Percentiles rank a stretch among this genome's conserved stretches.
Evolutionary conservation across 1,140 invertebrate species (phyloP).

Genomic region (Muscidifurax raptorellus): DNA sequence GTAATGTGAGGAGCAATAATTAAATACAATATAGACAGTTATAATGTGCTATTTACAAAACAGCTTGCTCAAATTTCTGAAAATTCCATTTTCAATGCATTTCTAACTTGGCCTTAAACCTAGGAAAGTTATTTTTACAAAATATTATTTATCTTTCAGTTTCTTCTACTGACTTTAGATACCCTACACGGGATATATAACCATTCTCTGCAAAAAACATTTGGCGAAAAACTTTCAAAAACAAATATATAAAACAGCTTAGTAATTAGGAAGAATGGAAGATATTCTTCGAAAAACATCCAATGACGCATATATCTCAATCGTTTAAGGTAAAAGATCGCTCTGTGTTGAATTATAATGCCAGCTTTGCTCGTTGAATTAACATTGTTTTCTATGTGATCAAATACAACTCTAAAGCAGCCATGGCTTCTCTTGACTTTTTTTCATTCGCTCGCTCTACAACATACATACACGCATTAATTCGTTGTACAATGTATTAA

Average conservation of each 20-base stretch:
- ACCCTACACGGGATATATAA: slow-evolving; percentile 8
- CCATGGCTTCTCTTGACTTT: slow-evolving; percentile 9
- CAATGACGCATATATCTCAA: slow-evolving; percentile 35
- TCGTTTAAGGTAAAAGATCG: slow-evolving; percentile 36
- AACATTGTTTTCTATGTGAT: slow-evolving; percentile 2
- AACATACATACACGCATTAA: slow-evolving; percentile 51
- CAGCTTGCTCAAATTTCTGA: slow-evolving; percentile 40
- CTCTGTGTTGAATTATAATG: slow-evolving; percentile 22
- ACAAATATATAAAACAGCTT: slow-evolving; percentile 39
- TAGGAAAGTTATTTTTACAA: slow-evolving; percentile 52
- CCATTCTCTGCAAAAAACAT: slow-evolving; percentile 18
- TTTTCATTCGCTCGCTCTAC: slow-evolving; percentile 28
- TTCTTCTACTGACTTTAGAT: slow-evolving; percentile 34
- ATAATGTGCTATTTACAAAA: slow-evolving; percentile 62
- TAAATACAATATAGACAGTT: slow-evolving; percentile 64
- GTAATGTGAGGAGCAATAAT: slow-evolving; percentile 51
- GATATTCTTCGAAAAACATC: slow-evolving; percentile 7
- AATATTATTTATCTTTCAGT: slow-evolving; percentile 40
- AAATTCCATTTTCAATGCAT: slow-evolving; percentile 36
- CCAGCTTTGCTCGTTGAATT: background rate
- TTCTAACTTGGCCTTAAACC: slow-evolving; percentile 31
- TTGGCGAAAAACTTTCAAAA: slow-evolving; percentile 40
- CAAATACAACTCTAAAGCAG: slow-evolving; percentile 28
- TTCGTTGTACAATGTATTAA: slow-evolving; percentile 64
- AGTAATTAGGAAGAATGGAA: slow-evolving; percentile 22